Evolutionary conservation across 2,797 vertebrate genomes (phyloP).

Genomic region (Enteromius anoplus): DNA sequence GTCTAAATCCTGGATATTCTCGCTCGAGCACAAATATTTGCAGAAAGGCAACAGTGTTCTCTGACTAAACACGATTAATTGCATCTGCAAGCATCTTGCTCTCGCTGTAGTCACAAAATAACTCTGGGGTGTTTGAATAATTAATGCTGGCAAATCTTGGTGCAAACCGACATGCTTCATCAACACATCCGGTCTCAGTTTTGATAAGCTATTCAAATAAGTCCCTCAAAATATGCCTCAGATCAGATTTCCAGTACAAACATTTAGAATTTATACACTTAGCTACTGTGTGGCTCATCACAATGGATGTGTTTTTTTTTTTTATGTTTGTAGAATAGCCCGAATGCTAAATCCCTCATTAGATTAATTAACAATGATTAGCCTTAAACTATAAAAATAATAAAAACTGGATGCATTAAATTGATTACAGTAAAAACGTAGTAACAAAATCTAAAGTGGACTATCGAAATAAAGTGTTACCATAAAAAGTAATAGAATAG

Average conservation of each 20-base stretch:
- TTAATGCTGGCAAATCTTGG: conserved; percentile 41
- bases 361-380: conserved; percentile 5
- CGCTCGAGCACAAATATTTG: conserved; percentile 7
- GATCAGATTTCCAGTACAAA: conserved; percentile 24
- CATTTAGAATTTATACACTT: not conserved
- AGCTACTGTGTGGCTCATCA: not conserved
- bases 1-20: conserved; percentile 26
- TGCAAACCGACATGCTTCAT: conserved; percentile 39
- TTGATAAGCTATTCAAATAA: conserved; percentile 22
- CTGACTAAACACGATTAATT: conserved; percentile 33
- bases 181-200: conserved; percentile 17
- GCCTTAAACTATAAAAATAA: not conserved
- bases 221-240: conserved; percentile 18
- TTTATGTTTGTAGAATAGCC: conserved; percentile 1
- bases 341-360: not conserved
- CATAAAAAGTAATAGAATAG: not conserved
- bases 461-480: too few species aligned
- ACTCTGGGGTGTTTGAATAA: conserved; percentile 40
- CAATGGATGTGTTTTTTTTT: not conserved
- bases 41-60: conserved; percentile 11
- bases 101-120: conserved; percentile 31
- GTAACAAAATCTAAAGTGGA: not conserved
- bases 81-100: conserved; percentile 29
- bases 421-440: not conserved
- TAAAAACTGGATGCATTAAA: not conserved